phyloP scores from a whole-genome alignment of 2,113 vertebrate genomes.

The Melanerpes formicivorus region DNA sequence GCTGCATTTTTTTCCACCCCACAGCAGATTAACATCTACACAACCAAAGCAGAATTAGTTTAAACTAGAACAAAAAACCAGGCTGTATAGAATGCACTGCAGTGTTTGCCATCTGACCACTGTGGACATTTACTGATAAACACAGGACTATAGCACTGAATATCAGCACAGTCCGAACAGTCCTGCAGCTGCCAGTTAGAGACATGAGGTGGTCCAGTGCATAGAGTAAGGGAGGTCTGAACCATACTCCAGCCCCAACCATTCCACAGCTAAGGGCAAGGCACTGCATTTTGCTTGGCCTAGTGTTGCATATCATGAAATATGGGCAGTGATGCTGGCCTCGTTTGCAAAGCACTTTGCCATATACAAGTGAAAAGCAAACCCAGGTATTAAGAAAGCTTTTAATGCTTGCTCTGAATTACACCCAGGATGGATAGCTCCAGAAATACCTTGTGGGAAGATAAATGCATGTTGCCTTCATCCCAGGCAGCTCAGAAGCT shows the following conservation, averaged over 20 bases:
- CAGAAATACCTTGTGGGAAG: constrained; percentile 1
- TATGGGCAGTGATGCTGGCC: not conserved
- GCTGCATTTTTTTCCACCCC: not conserved
- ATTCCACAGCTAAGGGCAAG: not conserved
- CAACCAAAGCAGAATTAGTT: too few species aligned
- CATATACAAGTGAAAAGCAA: not conserved
- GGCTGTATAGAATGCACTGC: not conserved
- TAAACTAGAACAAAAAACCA: not conserved
- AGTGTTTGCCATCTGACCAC: not conserved
- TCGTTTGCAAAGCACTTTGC: not conserved
- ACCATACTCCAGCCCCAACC: not conserved
- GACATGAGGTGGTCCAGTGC: not conserved
- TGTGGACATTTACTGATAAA: not conserved
- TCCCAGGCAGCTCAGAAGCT: constrained; percentile 10
- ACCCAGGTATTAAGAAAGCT: not conserved
- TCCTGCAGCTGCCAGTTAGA: not conserved
- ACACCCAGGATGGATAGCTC: not conserved
- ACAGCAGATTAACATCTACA: not conserved
- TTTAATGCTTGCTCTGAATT: constrained; percentile 9
- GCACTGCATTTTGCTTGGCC: not conserved
- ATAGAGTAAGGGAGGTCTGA: not conserved
- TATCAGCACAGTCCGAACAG: not conserved
- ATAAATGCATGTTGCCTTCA: constrained; percentile 5
- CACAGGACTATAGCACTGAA: not conserved
- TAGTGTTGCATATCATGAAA: not conserved